Evolutionary conservation across 1,140 invertebrate species (phyloP), one percentile per base, ranked within the genome.

Genomic region (Cheumatopsyche charites): DNA sequence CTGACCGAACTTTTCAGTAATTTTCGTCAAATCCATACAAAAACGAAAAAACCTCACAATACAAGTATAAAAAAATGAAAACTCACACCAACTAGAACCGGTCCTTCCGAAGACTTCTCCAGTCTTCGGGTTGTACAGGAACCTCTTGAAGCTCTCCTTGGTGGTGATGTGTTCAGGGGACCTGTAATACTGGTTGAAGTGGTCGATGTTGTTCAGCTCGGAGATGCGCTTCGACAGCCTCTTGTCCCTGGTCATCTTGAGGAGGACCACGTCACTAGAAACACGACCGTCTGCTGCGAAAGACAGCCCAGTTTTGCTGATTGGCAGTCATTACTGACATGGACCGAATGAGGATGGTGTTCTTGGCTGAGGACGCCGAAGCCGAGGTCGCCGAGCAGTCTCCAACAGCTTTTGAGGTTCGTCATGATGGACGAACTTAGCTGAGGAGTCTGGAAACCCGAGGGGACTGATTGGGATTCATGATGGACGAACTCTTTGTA

Each of bases 41-140:
- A n/a, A n/a, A n/a, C n/a, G n/a, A 15, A 61, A 61, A 15, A 19
- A 61, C 23, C 17, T 19, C 55, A 61, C 55, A 19, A 61, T 4
- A 23, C 12, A 23, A 61, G 21, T 26, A 36, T 4, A 36, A 36
- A 61, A 61, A 61, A 72, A 63, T 49, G 61, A 58, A 36, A n/a
- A 88, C 89, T 90, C 81, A 91, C 90, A 88, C 90, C 91, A 92
- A 79, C 88, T 90, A 12, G 86, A 80, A 23, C 84, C 87, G 6
- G 89, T 91, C 70, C 91, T 83, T 17, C 91, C 91, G 43, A 90
- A 87, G 77, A 91, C 86, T 77, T 87, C 83, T 76, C 84, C 87
- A 1, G 87, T 89, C 77, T 90, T 86, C 0, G 86, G 82, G 80
- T 92, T 90, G 85, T 88, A 91, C 19, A 92, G 76, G 80, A 90